Percentiles rank a stretch among this genome's conserved stretches.
Evolutionary conservation across 2,888 invertebrate genomes (phyloP).

Genomic region (Eupithecia dodoneata): DNA sequence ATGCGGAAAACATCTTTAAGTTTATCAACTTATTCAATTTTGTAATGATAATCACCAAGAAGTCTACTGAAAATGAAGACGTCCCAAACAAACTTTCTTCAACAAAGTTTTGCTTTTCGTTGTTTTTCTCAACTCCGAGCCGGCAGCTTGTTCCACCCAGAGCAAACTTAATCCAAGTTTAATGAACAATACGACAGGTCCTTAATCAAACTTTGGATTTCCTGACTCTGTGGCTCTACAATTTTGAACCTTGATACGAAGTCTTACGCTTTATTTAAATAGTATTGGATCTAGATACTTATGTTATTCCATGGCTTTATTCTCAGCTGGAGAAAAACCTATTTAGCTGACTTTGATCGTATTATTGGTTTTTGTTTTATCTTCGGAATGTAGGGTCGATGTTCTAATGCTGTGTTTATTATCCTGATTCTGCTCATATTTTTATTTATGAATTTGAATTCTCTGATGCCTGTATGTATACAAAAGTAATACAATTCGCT

Average conservation of each 20-base stretch:
- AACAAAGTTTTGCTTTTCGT: constrained; percentile 59
- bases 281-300: constrained; percentile 38
- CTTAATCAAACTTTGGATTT: constrained; percentile 84
- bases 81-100: constrained; percentile 65
- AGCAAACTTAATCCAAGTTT: constrained; percentile 85
- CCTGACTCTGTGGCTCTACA: constrained; percentile 52
- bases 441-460: not conserved
- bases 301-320: constrained; percentile 48
- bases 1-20: too few species aligned
- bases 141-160: constrained; percentile 82
- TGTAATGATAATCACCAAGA: constrained; percentile 21
- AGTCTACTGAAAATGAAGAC: constrained; percentile 51
- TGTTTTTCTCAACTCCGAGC: constrained; percentile 80
- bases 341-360: constrained; percentile 81
- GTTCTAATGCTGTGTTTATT: constrained; percentile 7
- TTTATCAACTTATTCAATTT: not conserved
- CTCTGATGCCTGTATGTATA: not conserved
- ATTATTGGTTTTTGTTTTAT: constrained; percentile 80
- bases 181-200: constrained; percentile 85
- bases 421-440: not conserved
- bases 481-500: not conserved
- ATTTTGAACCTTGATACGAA: constrained; percentile 53
- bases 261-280: constrained; percentile 47
- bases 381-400: constrained; percentile 49
- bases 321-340: constrained; percentile 74